Base-by-base conservation (phyloP, 2,113 vertebrate species). In the Gasterosteus aculeatus region DNA sequence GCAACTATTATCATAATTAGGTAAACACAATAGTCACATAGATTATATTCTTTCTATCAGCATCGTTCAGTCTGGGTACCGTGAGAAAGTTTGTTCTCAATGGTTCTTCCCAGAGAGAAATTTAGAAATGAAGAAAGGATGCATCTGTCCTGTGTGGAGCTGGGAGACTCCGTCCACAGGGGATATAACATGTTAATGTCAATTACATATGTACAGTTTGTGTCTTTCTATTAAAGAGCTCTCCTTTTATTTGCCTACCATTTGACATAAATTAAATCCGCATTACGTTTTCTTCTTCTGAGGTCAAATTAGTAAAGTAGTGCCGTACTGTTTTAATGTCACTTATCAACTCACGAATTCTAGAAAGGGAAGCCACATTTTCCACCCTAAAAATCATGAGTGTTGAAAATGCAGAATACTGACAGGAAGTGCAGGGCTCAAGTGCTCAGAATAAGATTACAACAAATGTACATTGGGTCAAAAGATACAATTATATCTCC, bases 1-100 rank as follows among this genome's bases (percentile, higher is more conserved):
- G 41, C 2, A 49, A 14, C 19, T 59, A 54, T 7, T 56, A 15
- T 31, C 15, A 56, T 29, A 31, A 29, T 54, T 54, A 10, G 56
- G 77, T 47, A 86, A 87, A 87, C 81, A 81, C 1, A 10, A 29
- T 2, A 10, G 76, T 83, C 80, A 81, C 70, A 61, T 83, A 73
- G 38, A 69, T n/a, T 47, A 58, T 82, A 72, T 83, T 85, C 60
- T 85, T 81, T 78, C 5, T 38, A 82, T 60, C 61, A 76, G 61
- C 68, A 65, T 74, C 44, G 2, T 70, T 35, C 65, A 26, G 65
- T 61, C 75, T 26, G 61, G 49, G 46, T 70, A 69, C 71, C 62
- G 47, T 87, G 82, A 87, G 78, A 89, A 88, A 60, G 51, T 63
- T 72, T 10, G 42, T 47, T 73, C 29, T 41, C 35, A 53, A 10